Evolutionary conservation across 2,888 invertebrate genomes (phyloP), one percentile per base, ranked within the genome.

Genomic region (Dorcus parallelipipedus): DNA sequence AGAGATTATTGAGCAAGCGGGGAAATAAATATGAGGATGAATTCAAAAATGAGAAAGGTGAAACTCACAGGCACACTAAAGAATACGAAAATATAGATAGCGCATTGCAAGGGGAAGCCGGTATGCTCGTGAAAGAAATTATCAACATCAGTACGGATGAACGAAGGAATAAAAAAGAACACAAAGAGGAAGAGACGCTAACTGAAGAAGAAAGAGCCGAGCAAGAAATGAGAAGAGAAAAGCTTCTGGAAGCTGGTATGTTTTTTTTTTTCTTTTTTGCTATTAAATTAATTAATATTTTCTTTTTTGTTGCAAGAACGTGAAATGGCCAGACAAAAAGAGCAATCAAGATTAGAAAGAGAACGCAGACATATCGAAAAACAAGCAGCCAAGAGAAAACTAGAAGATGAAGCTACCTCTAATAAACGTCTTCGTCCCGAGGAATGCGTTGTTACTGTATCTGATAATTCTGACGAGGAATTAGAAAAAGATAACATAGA

Each of bases 261-360:
- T 20, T 20, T 20, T 20, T 20, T 20, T 2, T 20, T 20, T 20
- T 20, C 3, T 20, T 20, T 20, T 20, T 20, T 20, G 2, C 3
- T 20, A 20, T 20, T 20, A 20, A 20, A 20, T 20, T 20, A 20
- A 20, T 20, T 14, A 1, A 17, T 14, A 59, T 38, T 49, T 4
- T 38, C 38, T 41, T 58, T 38, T 58, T 52, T 57, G 38, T 60
- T 77, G 78, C 14, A 67, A 80, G 89, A 89, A 70, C 80, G 90
- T 38, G 89, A 92, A 79, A 90, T 88, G 84, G 88, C 88, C 2
- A 84, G 89, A 66, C 83, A 90, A 54, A 91, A 91, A 75, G 87
- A 91, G 74, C 86, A 86, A 53, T 89, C 89, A 0, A 82, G 88
- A 20, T 82, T 84, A 54, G 91, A 91, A 72, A 76, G 91, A 10